phyloP scores from a whole-genome alignment of 2,113 vertebrate species.

The Fregetta grallaria region DNA sequence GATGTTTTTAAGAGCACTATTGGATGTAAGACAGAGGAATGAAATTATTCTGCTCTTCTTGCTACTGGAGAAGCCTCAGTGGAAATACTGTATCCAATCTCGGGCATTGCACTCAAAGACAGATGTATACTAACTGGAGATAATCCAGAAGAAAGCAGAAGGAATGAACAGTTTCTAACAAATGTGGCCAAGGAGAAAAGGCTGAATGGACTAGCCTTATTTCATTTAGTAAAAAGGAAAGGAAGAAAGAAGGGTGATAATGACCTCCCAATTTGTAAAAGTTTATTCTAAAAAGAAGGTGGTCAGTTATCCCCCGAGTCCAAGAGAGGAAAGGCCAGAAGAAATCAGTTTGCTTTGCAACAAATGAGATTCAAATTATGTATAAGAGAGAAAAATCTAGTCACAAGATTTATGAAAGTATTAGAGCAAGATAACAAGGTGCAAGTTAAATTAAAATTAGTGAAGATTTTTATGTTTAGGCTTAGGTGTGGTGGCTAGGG shows the following conservation, averaged over 20 bases:
- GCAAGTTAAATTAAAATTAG: neutral
- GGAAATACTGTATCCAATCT: neutral
- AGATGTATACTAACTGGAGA: neutral
- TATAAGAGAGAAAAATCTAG: neutral
- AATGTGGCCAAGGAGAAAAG: neutral
- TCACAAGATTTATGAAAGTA: neutral
- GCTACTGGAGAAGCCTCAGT: neutral
- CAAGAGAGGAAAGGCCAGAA: neutral
- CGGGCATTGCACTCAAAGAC: neutral
- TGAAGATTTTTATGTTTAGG: neutral
- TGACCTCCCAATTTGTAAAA: neutral
- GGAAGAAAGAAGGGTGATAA: neutral
- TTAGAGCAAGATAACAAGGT: neutral
- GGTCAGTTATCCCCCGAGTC: neutral
- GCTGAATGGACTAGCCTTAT: neutral
- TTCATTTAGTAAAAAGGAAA: neutral
- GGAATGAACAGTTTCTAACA: neutral
- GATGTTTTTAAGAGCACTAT: neutral
- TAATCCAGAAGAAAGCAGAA: neutral
- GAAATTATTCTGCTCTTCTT: constrained; percentile 61
- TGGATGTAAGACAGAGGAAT: constrained; percentile 5
- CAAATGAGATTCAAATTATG: neutral
- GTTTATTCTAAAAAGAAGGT: neutral
- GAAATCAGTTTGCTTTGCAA: neutral
- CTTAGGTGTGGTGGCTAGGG: neutral